A percentile compares a stretch with the other conserved stretches of the same genome.
Conservation (phyloP, 2,113 vertebrate species). For the Polypterus bichir region DNA sequence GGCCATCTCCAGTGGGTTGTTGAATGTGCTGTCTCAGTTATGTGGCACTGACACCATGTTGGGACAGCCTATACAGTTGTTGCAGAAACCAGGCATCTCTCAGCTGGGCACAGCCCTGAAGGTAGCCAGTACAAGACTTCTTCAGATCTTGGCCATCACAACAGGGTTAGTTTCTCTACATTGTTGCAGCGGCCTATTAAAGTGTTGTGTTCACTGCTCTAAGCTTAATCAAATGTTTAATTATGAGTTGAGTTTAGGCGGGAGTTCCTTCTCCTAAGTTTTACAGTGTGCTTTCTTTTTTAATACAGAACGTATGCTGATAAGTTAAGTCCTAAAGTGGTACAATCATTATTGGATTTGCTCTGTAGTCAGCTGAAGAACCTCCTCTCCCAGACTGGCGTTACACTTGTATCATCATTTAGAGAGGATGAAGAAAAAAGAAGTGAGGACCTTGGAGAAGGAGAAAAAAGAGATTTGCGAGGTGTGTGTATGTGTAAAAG, state of each 20-base stretch:
- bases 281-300: too few species aligned
- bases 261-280: neutral
- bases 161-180: constrained; percentile 63
- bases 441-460: constrained; percentile 53
- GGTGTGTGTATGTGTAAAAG: constrained; percentile 31
- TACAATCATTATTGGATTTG: constrained; percentile 87
- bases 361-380: constrained; percentile 95
- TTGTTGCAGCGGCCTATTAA: neutral
- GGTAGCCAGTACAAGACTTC: constrained; percentile 85
- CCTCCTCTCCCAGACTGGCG: constrained; percentile 78
- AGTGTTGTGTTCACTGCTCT: neutral
- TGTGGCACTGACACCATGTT: constrained; percentile 92
- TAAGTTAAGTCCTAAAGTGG: constrained; percentile 83
- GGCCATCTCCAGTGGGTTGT: constrained; percentile 86
- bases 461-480: constrained; percentile 82
- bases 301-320: constrained; percentile 78
- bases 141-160: constrained; percentile 93
- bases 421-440: constrained; percentile 59
- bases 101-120: constrained; percentile 92
- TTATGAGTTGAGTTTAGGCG: too few species aligned
- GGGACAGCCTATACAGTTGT: constrained; percentile 79
- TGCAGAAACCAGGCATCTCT: constrained; percentile 81
- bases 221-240: too few species aligned
- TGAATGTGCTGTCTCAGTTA: constrained; percentile 84
- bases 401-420: constrained; percentile 59